phyloP scores from a whole-genome alignment of 1,140 invertebrate species.

The Dendrolimus kikuchii region DNA sequence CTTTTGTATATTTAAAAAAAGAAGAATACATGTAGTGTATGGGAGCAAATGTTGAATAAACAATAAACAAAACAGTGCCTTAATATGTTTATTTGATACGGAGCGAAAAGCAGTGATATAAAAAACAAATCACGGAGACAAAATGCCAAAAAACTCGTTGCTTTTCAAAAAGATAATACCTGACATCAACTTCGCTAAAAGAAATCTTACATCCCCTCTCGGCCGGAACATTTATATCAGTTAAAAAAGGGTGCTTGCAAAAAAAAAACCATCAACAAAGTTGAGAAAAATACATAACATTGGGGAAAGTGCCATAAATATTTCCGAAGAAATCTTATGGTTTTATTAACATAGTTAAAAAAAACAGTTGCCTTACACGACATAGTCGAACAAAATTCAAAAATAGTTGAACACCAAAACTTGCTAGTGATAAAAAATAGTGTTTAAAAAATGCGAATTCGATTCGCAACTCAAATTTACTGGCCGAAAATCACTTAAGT shows the following conservation, averaged over 20 bases:
- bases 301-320: conserved; percentile 50
- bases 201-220: conserved; percentile 59
- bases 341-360: conserved; percentile 22
- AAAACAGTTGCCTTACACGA: conserved; percentile 57
- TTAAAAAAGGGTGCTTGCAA: conserved; percentile 45
- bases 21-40: conserved; percentile 19
- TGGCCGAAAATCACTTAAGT: conserved; percentile 17
- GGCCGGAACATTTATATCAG: conserved; percentile 66
- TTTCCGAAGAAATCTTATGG: conserved; percentile 55
- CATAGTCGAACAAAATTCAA: conserved; percentile 45
- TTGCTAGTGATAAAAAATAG: conserved; percentile 39
- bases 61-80: conserved; percentile 61
- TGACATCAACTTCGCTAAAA: conserved; percentile 66
- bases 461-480: conserved; percentile 37
- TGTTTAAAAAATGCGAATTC: conserved; percentile 55
- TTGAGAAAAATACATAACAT: conserved; percentile 32
- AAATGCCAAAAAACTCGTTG: conserved; percentile 67
- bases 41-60: conserved; percentile 57
- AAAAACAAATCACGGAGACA: conserved; percentile 57
- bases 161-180: conserved; percentile 68
- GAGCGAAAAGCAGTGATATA: conserved; percentile 23
- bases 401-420: background rate
- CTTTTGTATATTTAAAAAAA: conserved; percentile 36
- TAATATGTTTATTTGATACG: conserved; percentile 53
- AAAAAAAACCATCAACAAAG: conserved; percentile 38